These are phyloP conservation scores for Nomada ruficornis DNA, from an alignment of 2,888 invertebrate genomes.

Conservation along the genomic window DNA sequence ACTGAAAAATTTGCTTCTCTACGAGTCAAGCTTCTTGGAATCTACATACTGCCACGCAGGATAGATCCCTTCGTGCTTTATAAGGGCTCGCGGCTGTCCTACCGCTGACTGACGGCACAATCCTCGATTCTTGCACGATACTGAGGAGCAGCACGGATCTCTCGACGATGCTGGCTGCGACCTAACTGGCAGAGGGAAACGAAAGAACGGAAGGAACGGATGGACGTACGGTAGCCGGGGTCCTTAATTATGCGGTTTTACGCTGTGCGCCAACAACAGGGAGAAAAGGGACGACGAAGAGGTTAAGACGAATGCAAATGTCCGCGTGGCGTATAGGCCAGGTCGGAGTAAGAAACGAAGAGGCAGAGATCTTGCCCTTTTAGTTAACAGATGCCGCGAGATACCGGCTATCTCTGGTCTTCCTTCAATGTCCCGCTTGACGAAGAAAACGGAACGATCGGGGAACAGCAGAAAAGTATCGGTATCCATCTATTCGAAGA, in stretches of 20 bases:
- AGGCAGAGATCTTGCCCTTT: constrained; percentile 78
- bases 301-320: constrained; percentile 78
- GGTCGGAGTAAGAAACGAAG: constrained; percentile 55
- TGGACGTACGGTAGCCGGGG: constrained; percentile 67
- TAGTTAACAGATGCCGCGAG: constrained; percentile 82
- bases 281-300: constrained; percentile 32
- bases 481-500: constrained; percentile 17
- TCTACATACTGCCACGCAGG: constrained; percentile 72
- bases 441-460: constrained; percentile 49
- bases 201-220: constrained; percentile 61
- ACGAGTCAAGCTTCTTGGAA: constrained; percentile 62
- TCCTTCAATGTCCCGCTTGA: constrained; percentile 33
- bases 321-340: constrained; percentile 66
- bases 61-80: constrained; percentile 75
- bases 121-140: constrained; percentile 77
- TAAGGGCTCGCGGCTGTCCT: constrained; percentile 75
- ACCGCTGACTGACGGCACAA: constrained; percentile 82
- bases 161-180: constrained; percentile 43
- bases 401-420: constrained; percentile 67
- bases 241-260: constrained; percentile 83
- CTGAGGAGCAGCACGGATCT: constrained; percentile 61
- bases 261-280: constrained; percentile 64
- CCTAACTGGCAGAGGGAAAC: constrained; percentile 66
- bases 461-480: constrained; percentile 32
- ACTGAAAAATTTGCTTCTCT: constrained; percentile 40